These are phyloP conservation scores for Listrodromus nycthemerus DNA, from an alignment of 2,888 invertebrate species.

Conservation along the genomic window DNA sequence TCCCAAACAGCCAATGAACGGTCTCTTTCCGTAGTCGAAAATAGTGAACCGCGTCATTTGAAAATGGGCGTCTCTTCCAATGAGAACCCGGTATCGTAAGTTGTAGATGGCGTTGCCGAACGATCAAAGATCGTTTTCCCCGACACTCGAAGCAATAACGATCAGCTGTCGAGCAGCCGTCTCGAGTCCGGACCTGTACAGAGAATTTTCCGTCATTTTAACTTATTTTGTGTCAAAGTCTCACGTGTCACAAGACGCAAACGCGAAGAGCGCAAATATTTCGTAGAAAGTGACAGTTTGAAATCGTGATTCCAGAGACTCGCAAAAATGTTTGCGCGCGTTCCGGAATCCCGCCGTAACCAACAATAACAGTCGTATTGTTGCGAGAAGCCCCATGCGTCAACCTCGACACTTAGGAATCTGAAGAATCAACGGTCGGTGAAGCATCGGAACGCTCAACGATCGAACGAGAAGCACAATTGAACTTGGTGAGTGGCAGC, in stretches of 20 bases:
- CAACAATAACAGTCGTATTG: slow-evolving; percentile 20
- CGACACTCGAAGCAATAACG: slow-evolving; percentile 1
- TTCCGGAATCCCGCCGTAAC: slow-evolving; percentile 21
- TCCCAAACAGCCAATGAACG: not conserved
- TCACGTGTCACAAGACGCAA: not conserved
- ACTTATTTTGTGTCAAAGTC: not conserved
- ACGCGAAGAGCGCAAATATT: not conserved
- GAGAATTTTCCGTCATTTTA: not conserved
- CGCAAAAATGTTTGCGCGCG: not conserved
- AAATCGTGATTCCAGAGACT: not conserved
- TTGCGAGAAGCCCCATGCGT: not conserved
- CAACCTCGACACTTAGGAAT: slow-evolving; percentile 23
- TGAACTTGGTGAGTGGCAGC: slow-evolving; percentile 1
- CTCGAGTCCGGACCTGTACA: not conserved
- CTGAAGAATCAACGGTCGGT: slow-evolving; percentile 39
- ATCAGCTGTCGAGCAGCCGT: slow-evolving; percentile 25
- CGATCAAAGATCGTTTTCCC: slow-evolving; percentile 8
- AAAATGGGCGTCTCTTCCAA: not conserved
- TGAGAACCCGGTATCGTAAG: not conserved
- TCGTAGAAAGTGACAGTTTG: not conserved
- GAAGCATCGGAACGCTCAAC: not conserved
- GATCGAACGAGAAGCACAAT: not conserved
- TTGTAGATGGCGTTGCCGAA: slow-evolving; percentile 24
- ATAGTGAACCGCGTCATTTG: not conserved
- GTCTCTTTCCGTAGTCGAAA: not conserved